Evolutionary conservation across 2,797 vertebrate genomes (phyloP).

Genomic region (Molossus molossus): DNA sequence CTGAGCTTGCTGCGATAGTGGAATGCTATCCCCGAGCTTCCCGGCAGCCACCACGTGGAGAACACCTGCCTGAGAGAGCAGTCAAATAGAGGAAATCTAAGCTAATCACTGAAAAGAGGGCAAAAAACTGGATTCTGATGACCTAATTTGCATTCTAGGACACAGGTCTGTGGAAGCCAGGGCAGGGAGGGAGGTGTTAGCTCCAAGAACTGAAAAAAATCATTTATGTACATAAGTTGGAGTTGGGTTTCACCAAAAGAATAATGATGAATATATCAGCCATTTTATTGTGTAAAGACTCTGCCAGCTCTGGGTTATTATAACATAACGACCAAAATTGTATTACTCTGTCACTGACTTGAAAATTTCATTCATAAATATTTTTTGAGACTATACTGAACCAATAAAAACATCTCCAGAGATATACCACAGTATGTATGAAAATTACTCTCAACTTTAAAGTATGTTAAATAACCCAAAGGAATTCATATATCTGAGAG

Average conservation of each 20-base stretch:
- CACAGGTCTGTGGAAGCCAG: background rate
- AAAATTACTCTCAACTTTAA: conserved; percentile 31
- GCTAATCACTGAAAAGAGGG: background rate
- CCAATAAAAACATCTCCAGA: conserved; percentile 1
- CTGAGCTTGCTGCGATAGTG: background rate
- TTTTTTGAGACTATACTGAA: background rate
- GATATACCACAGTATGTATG: background rate
- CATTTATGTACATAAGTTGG: background rate
- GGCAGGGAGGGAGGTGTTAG: background rate
- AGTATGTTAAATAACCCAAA: conserved; percentile 48
- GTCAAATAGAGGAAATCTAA: background rate
- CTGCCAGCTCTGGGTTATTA: background rate
- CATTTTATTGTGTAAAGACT: conserved; percentile 25
- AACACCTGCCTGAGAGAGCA: background rate
- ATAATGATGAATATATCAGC: background rate
- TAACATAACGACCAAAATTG: conserved; percentile 10
- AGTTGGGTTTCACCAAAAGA: conserved; percentile 17
- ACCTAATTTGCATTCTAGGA: background rate
- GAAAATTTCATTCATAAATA: conserved; percentile 57
- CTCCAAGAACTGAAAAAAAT: background rate
- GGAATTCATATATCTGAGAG: background rate
- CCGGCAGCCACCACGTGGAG: background rate
- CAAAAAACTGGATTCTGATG: background rate
- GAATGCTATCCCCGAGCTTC: background rate
- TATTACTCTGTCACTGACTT: background rate